phyloP scores from a whole-genome alignment of 2,113 vertebrate genomes.

The Castor canadensis region DNA sequence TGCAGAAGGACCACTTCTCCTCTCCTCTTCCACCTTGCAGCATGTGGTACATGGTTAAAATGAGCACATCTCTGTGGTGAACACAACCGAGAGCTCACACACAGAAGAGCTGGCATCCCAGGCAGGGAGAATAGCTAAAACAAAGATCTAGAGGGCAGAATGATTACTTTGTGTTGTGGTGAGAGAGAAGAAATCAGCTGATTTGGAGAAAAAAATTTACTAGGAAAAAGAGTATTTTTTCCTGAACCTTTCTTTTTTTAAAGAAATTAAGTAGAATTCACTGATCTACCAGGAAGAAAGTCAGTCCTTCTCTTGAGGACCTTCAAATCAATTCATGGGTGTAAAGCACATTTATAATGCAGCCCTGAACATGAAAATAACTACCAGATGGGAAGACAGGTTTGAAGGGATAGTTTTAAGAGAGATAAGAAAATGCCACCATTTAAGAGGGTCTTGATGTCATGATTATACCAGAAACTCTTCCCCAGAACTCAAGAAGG shows the following conservation, averaged over 20 bases:
- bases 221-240: not conserved
- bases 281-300: slow-evolving; percentile 35
- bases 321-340: not conserved
- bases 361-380: not conserved
- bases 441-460: not conserved
- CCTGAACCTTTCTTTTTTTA: not conserved
- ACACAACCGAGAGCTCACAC: not conserved
- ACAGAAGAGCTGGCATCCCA: not conserved
- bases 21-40: not conserved
- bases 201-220: slow-evolving; percentile 13
- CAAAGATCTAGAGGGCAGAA: not conserved
- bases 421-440: not conserved
- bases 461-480: not conserved
- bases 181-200: not conserved
- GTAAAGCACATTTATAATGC: not conserved
- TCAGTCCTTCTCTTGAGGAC: not conserved
- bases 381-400: not conserved
- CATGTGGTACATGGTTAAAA: not conserved
- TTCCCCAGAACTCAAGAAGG: not conserved
- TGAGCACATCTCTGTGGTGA: not conserved
- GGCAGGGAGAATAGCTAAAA: not conserved
- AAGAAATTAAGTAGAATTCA: slow-evolving; percentile 39
- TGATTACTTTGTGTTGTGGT: not conserved
- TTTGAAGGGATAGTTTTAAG: not conserved
- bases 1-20: not conserved